A percentile compares a stretch with the other conserved stretches of the same genome.
These are phyloP conservation scores for Apodemus sylvaticus DNA, from an alignment of 2,113 vertebrate species.

Conservation along the genomic window DNA sequence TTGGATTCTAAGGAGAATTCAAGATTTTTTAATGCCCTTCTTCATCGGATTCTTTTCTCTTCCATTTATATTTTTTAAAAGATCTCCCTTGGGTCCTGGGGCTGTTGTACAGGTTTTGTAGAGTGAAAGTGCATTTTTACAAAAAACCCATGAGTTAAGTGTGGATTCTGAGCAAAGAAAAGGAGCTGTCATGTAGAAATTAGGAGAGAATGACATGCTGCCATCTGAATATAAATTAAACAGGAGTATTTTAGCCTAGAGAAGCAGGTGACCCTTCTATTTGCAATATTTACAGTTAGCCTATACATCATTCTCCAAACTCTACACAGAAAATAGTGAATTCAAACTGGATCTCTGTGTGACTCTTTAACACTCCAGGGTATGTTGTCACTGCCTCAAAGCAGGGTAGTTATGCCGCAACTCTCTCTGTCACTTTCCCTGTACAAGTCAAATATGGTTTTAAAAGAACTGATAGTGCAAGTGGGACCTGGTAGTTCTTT, in stretches of 20 bases:
- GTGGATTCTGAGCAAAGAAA: conserved; percentile 77
- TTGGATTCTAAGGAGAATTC: conserved; percentile 12
- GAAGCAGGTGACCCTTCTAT: conserved; percentile 77
- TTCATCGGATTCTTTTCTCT: conserved; percentile 17
- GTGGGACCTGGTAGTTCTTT: conserved; percentile 51
- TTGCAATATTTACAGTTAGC: conserved; percentile 77
- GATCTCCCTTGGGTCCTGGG: background rate
- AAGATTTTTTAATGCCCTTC: background rate
- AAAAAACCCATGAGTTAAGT: conserved; percentile 56
- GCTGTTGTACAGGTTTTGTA: conserved; percentile 36
- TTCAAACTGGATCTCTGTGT: conserved; percentile 32
- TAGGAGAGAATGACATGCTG: conserved; percentile 72
- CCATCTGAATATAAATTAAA: conserved; percentile 77
- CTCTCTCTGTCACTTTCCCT: conserved; percentile 40
- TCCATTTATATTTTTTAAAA: conserved; percentile 63
- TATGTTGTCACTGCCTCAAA: conserved; percentile 47
- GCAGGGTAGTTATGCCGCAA: conserved; percentile 37
- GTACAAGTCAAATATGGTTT: conserved; percentile 38
- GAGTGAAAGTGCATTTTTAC: conserved; percentile 52
- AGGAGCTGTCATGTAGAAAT: conserved; percentile 76
- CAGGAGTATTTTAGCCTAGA: conserved; percentile 66
- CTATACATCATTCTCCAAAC: conserved; percentile 51
- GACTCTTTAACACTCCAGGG: conserved; percentile 46
- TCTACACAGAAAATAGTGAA: conserved; percentile 44
- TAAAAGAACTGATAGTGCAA: background rate